Evolutionary conservation across 1,140 invertebrate species (phyloP).

Genomic region (Listronotus bonariensis): DNA sequence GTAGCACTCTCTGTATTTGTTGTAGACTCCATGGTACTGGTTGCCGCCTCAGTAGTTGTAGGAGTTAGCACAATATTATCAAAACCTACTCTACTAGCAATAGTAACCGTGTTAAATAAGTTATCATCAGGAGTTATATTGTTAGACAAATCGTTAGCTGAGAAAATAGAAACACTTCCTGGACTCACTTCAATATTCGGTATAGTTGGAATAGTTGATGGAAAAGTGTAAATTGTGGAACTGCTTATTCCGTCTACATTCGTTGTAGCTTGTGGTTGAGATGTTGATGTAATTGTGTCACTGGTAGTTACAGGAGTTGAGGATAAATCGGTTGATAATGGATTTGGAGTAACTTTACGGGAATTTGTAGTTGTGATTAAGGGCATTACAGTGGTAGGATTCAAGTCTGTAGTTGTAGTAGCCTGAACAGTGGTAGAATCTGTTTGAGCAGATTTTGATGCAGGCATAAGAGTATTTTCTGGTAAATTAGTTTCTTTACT

Average conservation of each 20-base stretch:
- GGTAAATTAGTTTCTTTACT: not conserved
- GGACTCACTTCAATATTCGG: slow-evolving; percentile 52
- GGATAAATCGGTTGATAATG: too few species aligned
- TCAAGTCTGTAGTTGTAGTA: too few species aligned
- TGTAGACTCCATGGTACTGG: slow-evolving; percentile 31
- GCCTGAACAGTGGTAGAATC: too few species aligned
- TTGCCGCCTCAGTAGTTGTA: slow-evolving; percentile 32
- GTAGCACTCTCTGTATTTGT: slow-evolving; percentile 44
- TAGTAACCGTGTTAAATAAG: slow-evolving; percentile 48
- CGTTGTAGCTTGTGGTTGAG: not conserved
- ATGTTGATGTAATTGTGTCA: slow-evolving; percentile 5
- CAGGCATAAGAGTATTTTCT: not conserved
- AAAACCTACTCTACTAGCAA: slow-evolving; percentile 43
- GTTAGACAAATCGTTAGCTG: slow-evolving; percentile 54
- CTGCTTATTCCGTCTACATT: slow-evolving; percentile 9
- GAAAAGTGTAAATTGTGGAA: slow-evolving; percentile 25
- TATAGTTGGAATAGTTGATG: slow-evolving; percentile 40
- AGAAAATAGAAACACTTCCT: slow-evolving; percentile 48
- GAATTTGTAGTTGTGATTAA: too few species aligned
- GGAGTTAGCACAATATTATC: slow-evolving; percentile 38
- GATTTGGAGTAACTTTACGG: too few species aligned
- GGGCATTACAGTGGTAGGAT: too few species aligned
- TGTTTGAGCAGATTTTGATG: not conserved
- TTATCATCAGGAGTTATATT: slow-evolving; percentile 53
- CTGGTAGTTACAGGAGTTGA: slow-evolving; percentile 1